A percentile compares a stretch with the other conserved stretches of the same genome.
Evolutionary conservation across 2,888 invertebrate species (phyloP).

Genomic region (Zaprionus obscuricornis): DNA sequence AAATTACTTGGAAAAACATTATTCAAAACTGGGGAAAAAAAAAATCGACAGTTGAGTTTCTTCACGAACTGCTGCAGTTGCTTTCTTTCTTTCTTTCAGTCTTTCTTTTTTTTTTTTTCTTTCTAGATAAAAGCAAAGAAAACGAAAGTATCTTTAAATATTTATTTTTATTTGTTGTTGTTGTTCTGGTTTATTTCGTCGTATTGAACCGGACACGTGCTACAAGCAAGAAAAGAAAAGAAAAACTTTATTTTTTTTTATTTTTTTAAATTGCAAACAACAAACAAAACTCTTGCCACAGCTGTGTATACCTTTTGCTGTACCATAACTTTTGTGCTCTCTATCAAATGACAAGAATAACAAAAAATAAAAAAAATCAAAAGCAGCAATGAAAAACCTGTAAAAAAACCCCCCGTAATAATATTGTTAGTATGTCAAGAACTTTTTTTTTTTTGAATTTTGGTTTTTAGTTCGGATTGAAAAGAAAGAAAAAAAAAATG

Average conservation of each 20-base stretch:
- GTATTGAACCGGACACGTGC: constrained; percentile 42
- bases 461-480: constrained; percentile 32
- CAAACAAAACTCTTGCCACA: too few relatives aligned
- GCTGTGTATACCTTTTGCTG: too few relatives aligned
- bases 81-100: constrained; percentile 15
- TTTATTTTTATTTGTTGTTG: too few relatives aligned
- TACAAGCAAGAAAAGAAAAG: constrained; percentile 11
- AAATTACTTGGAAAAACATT: constrained; percentile 13
- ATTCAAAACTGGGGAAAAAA: constrained; percentile 11
- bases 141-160: constrained; percentile 36
- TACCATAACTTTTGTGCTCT: constrained; percentile 6
- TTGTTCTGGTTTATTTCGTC: constrained; percentile 23
- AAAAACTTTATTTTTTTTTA: too few relatives aligned
- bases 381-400: constrained; percentile 5
- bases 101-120: too few relatives aligned
- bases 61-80: constrained; percentile 34
- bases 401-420: too few relatives aligned
- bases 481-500: constrained; percentile 43
- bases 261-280: too few relatives aligned
- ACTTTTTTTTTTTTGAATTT: constrained; percentile 36
- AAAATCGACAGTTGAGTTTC: constrained; percentile 23
- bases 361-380: constrained; percentile 23
- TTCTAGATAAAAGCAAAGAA: constrained; percentile 26
- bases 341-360: constrained; percentile 22
- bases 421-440: constrained; percentile 75